These are phyloP conservation scores for Tetramorium bicarinatum DNA, from an alignment of 2,888 invertebrate genomes.

Conservation along the genomic window DNA sequence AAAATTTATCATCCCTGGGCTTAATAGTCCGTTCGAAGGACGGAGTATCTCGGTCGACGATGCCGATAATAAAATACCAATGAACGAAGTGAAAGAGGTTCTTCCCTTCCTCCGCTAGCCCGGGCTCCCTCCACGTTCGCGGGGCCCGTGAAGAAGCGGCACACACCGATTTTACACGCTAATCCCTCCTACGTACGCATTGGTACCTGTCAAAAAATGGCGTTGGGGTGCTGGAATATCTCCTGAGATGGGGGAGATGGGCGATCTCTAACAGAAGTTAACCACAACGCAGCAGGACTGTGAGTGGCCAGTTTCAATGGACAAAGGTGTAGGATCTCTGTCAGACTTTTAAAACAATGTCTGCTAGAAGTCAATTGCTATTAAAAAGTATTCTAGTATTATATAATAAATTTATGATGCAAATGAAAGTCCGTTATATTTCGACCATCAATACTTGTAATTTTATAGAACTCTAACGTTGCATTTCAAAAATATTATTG, in stretches of 20 bases:
- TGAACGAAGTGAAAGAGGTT: slow-evolving; percentile 69
- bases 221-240: slow-evolving; percentile 78
- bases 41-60: slow-evolving; percentile 60
- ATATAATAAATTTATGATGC: not conserved
- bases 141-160: slow-evolving; percentile 48
- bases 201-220: slow-evolving; percentile 81
- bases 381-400: not conserved
- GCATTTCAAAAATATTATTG: not conserved
- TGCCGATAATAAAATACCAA: slow-evolving; percentile 74
- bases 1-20: slow-evolving; percentile 75
- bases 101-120: slow-evolving; percentile 22
- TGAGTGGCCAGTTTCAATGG: slow-evolving; percentile 71
- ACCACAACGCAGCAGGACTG: slow-evolving; percentile 78
- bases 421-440: not conserved
- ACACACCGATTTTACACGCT: slow-evolving; percentile 71
- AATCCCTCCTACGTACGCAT: slow-evolving; percentile 76
- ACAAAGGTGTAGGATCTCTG: slow-evolving; percentile 69
- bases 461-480: not conserved
- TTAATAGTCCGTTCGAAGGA: slow-evolving; percentile 66
- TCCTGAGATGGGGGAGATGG: slow-evolving; percentile 56
- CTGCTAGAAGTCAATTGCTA: not conserved
- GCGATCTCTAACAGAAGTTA: slow-evolving; percentile 78
- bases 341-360: slow-evolving; percentile 5
- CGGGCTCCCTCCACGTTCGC: slow-evolving; percentile 3
- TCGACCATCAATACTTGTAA: not conserved